Evolutionary conservation across 2,888 invertebrate genomes (phyloP), one percentile per base, ranked within the genome.

Genomic region (Cristatella mucedo): DNA sequence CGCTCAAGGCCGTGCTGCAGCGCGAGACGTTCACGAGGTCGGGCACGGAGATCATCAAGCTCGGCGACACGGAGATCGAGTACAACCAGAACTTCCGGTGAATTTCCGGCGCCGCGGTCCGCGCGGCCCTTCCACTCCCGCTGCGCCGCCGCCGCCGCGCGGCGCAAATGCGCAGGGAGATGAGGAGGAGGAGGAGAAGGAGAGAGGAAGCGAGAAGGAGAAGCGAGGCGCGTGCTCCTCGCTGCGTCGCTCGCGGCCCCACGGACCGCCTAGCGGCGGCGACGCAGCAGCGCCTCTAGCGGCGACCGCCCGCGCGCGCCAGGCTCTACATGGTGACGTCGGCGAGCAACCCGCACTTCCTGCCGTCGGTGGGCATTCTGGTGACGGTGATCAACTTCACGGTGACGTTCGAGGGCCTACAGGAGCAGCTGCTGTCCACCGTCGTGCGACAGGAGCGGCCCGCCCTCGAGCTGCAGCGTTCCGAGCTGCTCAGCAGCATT

Each of bases 301-400:
- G n/a, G n/a, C n/a, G n/a, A n/a, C n/a, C n/a, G n/a, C n/a, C n/a
- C n/a, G n/a, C n/a, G n/a, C n/a, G 32, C 51, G 49, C 13, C 49
- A 60, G 63, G 38, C 46, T 65, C 32, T 65, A 64, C 47, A 46
- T 65, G 52, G 53, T 58, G 3, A 61, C 65, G 16, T 55, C 58
- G 0, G 47, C 63, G 53, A 49, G 55, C 20, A 65, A 65, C 49
- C 65, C 64, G 2, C 63, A 65, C 48, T 65, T 54, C 44, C 51
- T 63, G 34, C 63, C 64, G 1, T 53, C 57, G 1, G 56, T 64
- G 20, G 61, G 57, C 42, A 65, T 62, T 42, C 56, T 60, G 41
- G 60, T 59, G 30, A 61, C 61, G 41, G 51, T 64, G 39, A 62
- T 65, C 52, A 63, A 65, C 53, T 65, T 65, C 48, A 64, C 63